Percentiles rank a stretch among this genome's conserved stretches.
Conservation (phyloP, 1,140 invertebrate species). For the Nylanderia fulva region DNA sequence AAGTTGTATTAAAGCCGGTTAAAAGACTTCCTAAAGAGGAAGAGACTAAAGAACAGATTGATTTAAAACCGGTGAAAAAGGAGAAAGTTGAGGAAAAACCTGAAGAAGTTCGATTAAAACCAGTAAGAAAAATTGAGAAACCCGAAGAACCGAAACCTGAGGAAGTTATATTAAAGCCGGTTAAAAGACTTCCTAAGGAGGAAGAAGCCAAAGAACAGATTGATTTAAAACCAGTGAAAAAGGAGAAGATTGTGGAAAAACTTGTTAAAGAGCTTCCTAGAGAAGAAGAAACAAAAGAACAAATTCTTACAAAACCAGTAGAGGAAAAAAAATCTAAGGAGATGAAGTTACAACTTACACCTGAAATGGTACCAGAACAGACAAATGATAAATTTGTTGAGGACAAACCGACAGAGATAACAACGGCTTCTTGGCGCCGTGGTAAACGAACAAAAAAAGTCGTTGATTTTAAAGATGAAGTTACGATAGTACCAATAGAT, state of each 20-base stretch:
- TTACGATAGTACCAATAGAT: constrained; percentile 80
- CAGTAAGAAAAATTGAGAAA: constrained; percentile 78
- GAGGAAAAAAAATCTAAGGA: constrained; percentile 72
- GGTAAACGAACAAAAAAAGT: constrained; percentile 72
- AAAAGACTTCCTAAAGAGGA: constrained; percentile 20
- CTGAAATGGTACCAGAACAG: constrained; percentile 62
- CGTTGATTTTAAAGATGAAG: constrained; percentile 81
- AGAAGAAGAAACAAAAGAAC: constrained; percentile 61
- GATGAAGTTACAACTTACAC: constrained; percentile 61
- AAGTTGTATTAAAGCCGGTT: constrained; percentile 33
- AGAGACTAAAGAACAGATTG: constrained; percentile 64
- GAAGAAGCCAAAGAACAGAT: constrained; percentile 74
- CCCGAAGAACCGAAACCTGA: constrained; percentile 61
- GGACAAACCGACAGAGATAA: constrained; percentile 35
- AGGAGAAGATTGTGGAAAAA: no score
- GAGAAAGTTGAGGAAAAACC: not conserved
- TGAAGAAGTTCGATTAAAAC: not conserved
- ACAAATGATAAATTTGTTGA: constrained; percentile 49
- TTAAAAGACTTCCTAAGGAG: constrained; percentile 68
- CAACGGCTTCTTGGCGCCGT: constrained; percentile 69
- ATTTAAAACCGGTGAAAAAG: constrained; percentile 74
- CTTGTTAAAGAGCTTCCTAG: constrained; percentile 74
- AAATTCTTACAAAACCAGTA: constrained; percentile 69
- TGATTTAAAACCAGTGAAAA: constrained; percentile 70
- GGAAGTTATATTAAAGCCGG: constrained; percentile 69